phyloP scores from a whole-genome alignment of 2,797 vertebrate genomes.

The Sebastes matsubarae region DNA sequence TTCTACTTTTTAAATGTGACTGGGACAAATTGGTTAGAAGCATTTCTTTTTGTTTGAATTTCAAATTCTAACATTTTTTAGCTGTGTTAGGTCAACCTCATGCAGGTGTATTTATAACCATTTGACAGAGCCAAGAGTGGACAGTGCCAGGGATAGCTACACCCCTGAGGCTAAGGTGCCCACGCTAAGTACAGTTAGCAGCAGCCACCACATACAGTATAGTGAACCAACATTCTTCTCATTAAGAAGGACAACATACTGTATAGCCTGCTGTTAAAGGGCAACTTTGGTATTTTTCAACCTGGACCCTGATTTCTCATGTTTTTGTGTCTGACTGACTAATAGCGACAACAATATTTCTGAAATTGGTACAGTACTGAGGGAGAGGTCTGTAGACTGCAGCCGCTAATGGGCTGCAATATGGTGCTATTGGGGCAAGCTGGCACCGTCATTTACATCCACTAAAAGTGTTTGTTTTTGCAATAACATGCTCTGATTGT shows the following conservation, averaged over 20 bases:
- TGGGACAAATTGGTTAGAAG: not conserved
- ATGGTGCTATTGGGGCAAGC: too few relatives aligned
- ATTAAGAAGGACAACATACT: slow-evolving; percentile 5
- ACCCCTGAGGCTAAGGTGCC: slow-evolving; percentile 2
- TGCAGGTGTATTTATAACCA: slow-evolving; percentile 1
- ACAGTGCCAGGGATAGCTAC: slow-evolving; percentile 21
- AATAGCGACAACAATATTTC: too few relatives aligned
- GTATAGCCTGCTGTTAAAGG: not conserved
- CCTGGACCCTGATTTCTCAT: too few relatives aligned
- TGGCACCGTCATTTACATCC: too few relatives aligned
- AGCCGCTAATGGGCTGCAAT: too few relatives aligned
- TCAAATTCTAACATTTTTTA: not conserved
- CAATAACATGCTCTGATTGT: too few relatives aligned
- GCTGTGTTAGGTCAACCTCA: slow-evolving; percentile 25
- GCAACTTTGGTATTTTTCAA: too few relatives aligned
- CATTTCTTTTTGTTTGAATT: not conserved
- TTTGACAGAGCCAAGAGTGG: slow-evolving; percentile 10
- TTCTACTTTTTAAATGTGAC: not conserved
- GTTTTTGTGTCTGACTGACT: too few relatives aligned
- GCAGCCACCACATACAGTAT: slow-evolving; percentile 9
- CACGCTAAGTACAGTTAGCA: slow-evolving; percentile 1
- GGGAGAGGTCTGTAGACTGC: too few relatives aligned
- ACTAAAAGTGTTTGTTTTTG: too few relatives aligned
- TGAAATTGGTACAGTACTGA: too few relatives aligned
- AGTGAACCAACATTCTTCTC: slow-evolving; percentile 19